These are phyloP conservation scores for Poecilia wingei DNA, from an alignment of 2,797 vertebrate species.

Conservation along the genomic window DNA sequence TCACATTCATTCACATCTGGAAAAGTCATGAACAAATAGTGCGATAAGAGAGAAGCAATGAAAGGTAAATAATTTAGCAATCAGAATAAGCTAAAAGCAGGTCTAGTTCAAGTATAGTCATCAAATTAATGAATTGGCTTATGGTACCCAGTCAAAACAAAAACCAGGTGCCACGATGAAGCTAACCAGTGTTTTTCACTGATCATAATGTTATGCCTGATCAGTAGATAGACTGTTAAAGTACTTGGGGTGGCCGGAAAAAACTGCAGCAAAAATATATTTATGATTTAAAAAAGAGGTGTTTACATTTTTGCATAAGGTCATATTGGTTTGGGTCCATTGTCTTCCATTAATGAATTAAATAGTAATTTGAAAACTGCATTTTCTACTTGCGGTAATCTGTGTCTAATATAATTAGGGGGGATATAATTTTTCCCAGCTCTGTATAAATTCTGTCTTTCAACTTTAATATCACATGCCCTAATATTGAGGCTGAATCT, in stretches of 20 bases:
- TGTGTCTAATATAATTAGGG: neutral
- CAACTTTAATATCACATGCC: neutral
- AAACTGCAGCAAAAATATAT: neutral
- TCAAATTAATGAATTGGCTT: neutral
- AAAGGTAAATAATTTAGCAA: neutral
- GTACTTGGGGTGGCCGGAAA: neutral
- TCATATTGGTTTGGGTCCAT: neutral
- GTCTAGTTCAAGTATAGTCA: neutral
- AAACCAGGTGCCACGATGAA: neutral
- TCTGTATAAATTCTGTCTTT: neutral
- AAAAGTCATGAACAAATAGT: constrained; percentile 5
- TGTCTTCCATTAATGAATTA: neutral
- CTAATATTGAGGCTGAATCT: neutral
- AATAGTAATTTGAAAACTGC: too few species aligned
- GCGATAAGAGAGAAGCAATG: neutral
- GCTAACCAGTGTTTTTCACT: neutral
- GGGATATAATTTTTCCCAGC: neutral
- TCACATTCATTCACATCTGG: constrained; percentile 85
- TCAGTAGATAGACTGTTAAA: neutral
- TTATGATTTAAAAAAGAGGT: neutral
- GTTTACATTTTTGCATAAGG: neutral
- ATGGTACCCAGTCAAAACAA: neutral
- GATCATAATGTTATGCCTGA: neutral
- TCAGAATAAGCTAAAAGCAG: neutral
- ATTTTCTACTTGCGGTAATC: neutral